Base-by-base conservation (phyloP, 2,113 vertebrate species). In the Octodon degus region DNA sequence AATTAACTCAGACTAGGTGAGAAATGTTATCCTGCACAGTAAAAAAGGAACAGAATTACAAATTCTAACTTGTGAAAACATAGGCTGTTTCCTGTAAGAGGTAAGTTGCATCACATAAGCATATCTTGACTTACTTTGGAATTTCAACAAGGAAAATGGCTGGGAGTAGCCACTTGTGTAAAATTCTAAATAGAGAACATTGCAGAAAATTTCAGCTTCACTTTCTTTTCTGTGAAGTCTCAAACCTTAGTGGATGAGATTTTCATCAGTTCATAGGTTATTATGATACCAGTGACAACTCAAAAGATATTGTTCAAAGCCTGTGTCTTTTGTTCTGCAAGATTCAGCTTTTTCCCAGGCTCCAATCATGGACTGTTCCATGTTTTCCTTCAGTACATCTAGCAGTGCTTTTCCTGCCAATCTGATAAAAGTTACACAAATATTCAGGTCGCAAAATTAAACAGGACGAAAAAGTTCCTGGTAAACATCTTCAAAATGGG, bases 301-400 rank as follows among this genome's bases (percentile, higher is more conserved):
- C 43, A 80, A 85, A 96, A 97, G 80, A 77, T 97, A 92, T 74
- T 96, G 89, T 96, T 95, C 92, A 95, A 93, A 97, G 95, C 90
- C 87, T 84, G 37, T 94, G 93, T n/a, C 92, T 96, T 86, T 90
- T 98, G 92, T 94, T 86, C 72, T 83, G 89, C 25, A 0, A 0
- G 85, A 95, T 53, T 79, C 27, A 79, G 50, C 43, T 16, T 79
- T 79, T 79, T 6, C 43, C 93, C 91, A 95, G 77, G 92, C 55
- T 85, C 74, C 53, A 96, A 77, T 94, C 76, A 77, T 1, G 80
- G 8, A 97, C 96, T 95, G 97, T 67, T 86, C 97, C 70, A 20
- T 68, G 34, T 95, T 97, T 94, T 96, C 95, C 89, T 72, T 97
- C 24, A 65, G n/a, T 62, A 60, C 40, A 95, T 70, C 87, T 83